Evolutionary conservation across 2,113 vertebrate species (phyloP).

Genomic region (Misgurnus anguillicaudatus): DNA sequence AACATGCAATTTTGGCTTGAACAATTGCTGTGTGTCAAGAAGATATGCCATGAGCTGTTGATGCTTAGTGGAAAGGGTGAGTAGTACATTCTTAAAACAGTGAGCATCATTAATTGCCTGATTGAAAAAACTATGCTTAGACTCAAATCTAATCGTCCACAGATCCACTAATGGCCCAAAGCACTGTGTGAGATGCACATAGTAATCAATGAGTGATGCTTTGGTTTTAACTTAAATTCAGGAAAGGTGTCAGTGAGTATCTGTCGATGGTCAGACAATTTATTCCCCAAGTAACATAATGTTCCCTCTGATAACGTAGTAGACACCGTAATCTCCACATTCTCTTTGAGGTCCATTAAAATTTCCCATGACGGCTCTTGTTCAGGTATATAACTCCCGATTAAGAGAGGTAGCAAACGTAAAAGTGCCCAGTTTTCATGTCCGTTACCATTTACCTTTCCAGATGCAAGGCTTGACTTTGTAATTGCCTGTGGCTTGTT

Average conservation of each 20-base stretch:
- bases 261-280: not conserved
- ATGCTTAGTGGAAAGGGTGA: not conserved
- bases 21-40: not conserved
- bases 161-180: not conserved
- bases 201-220: constrained; percentile 28
- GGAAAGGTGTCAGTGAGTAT: not conserved
- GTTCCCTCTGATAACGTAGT: not conserved
- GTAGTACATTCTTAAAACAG: constrained; percentile 18
- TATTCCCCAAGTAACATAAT: constrained; percentile 7
- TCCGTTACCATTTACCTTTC: constrained; percentile 20
- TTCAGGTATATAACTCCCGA: constrained; percentile 30
- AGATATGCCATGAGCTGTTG: constrained; percentile 11
- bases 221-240: not conserved
- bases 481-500: constrained; percentile 24
- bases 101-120: not conserved
- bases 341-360: constrained; percentile 26
- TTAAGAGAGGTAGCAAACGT: constrained; percentile 31
- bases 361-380: constrained; percentile 26
- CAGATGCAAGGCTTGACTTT: constrained; percentile 3
- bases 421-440: constrained; percentile 40
- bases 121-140: constrained; percentile 1
- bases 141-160: constrained; percentile 4
- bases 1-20: not conserved
- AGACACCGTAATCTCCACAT: constrained; percentile 6
- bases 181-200: not conserved